phyloP scores from a whole-genome alignment of 1,140 invertebrate species.

The Bombyx mori region DNA sequence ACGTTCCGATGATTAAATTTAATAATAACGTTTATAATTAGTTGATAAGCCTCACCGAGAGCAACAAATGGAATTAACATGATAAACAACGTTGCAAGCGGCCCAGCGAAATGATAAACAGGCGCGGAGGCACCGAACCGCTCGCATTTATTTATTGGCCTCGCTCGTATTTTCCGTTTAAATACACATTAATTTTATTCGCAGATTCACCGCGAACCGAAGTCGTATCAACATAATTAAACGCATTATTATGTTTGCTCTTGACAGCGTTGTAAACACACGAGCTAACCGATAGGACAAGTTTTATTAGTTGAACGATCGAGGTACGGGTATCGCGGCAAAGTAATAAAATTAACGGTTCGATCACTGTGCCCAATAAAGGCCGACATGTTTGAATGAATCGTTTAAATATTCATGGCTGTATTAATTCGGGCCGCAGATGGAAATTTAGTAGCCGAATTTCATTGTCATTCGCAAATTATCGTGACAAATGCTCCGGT shows the following conservation, averaged over 20 bases:
- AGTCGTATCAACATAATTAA: slow-evolving; percentile 63
- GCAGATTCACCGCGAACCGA: slow-evolving; percentile 62
- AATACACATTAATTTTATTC: slow-evolving; percentile 67
- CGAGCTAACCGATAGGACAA: slow-evolving; percentile 9
- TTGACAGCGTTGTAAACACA: slow-evolving; percentile 18
- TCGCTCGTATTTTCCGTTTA: slow-evolving; percentile 64
- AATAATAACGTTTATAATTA: slow-evolving; percentile 59
- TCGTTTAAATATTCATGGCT: too few relatives aligned
- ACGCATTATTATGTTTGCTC: slow-evolving; percentile 22
- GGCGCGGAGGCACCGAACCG: slow-evolving; percentile 35
- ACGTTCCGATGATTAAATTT: slow-evolving; percentile 47
- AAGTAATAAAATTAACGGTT: too few relatives aligned
- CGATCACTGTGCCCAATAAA: too few relatives aligned
- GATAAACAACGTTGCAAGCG: slow-evolving; percentile 59
- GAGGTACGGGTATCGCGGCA: neutral
- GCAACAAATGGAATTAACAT: slow-evolving; percentile 65
- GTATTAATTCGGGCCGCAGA: too few relatives aligned
- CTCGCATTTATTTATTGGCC: slow-evolving; percentile 58
- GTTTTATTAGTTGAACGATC: slow-evolving; percentile 1
- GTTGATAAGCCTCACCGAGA: slow-evolving; percentile 45
- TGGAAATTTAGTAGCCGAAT: too few relatives aligned
- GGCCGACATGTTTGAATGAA: too few relatives aligned
- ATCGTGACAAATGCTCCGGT: too few relatives aligned
- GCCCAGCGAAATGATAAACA: slow-evolving; percentile 60
- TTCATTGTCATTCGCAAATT: too few relatives aligned